Evolutionary conservation across 2,113 vertebrate species (phyloP).

Genomic region (Lagopus leucura): DNA sequence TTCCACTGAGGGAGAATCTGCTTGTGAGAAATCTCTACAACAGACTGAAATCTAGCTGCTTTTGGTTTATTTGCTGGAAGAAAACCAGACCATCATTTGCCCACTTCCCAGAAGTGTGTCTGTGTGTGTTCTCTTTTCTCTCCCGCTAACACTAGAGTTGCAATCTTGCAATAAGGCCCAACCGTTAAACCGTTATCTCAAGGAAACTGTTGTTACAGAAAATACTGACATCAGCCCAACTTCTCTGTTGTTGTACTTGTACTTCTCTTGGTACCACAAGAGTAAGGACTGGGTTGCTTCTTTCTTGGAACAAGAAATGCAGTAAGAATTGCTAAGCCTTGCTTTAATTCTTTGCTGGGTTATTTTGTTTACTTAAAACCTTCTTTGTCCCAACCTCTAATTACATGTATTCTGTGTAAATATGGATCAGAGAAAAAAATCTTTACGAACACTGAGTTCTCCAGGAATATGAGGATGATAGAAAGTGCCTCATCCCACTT

Average conservation of each 20-base stretch:
- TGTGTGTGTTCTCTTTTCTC: constrained; percentile 60
- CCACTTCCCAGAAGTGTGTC: constrained; percentile 49
- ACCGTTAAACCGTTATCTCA: constrained; percentile 33
- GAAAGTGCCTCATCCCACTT: constrained; percentile 9
- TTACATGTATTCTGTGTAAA: constrained; percentile 18
- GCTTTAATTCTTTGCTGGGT: not conserved
- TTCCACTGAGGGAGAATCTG: constrained; percentile 16
- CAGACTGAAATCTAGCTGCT: constrained; percentile 47
- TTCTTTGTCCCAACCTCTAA: constrained; percentile 38
- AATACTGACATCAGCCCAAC: constrained; percentile 24
- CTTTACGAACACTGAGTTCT: not conserved
- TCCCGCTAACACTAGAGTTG: constrained; percentile 34
- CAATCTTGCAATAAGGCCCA: constrained; percentile 39
- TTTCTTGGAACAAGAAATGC: constrained; percentile 14
- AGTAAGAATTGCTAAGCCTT: not conserved
- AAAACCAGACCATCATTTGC: constrained; percentile 52
- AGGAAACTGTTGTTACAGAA: constrained; percentile 27
- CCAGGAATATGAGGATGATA: not conserved
- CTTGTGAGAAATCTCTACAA: constrained; percentile 48
- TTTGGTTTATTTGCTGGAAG: constrained; percentile 54
- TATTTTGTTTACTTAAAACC: not conserved
- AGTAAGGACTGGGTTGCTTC: not conserved
- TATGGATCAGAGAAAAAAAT: not conserved
- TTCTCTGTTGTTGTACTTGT: constrained; percentile 2
- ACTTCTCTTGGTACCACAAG: constrained; percentile 22